These are phyloP conservation scores for Danionella dracula DNA, from an alignment of 2,797 vertebrate species.

Conservation along the genomic window DNA sequence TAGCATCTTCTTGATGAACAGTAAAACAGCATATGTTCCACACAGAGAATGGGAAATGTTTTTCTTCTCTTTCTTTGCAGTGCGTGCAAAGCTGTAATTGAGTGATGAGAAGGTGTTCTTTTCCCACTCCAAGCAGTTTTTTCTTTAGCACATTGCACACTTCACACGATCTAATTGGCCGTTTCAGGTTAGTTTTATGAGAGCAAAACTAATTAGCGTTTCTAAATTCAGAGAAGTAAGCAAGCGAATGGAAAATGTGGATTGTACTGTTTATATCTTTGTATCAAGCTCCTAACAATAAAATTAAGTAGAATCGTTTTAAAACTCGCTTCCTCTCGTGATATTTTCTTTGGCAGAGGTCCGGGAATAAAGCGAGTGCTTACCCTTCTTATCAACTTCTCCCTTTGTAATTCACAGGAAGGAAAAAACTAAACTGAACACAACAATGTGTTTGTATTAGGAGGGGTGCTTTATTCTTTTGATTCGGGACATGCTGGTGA, in stretches of 20 bases:
- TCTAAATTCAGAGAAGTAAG: slow-evolving; percentile 70
- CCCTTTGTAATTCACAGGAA: slow-evolving; percentile 62
- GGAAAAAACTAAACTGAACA: slow-evolving; percentile 47
- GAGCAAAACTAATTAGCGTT: slow-evolving; percentile 82
- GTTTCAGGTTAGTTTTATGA: slow-evolving; percentile 78
- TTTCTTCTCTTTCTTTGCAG: slow-evolving; percentile 25
- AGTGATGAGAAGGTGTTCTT: slow-evolving; percentile 53
- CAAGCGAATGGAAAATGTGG: slow-evolving; percentile 51
- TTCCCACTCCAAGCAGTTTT: slow-evolving; percentile 57
- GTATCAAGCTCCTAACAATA: slow-evolving; percentile 69
- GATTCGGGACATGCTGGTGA: slow-evolving; percentile 77
- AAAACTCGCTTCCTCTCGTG: slow-evolving; percentile 53
- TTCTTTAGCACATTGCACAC: slow-evolving; percentile 63
- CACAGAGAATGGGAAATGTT: slow-evolving; percentile 35
- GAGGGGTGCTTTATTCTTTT: slow-evolving; percentile 68
- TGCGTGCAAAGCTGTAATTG: slow-evolving; percentile 58
- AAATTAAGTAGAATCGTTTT: slow-evolving; percentile 71
- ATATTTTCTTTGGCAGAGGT: slow-evolving; percentile 64
- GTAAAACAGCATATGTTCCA: slow-evolving; percentile 34
- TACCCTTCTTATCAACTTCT: slow-evolving; percentile 52
- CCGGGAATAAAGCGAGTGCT: slow-evolving; percentile 45
- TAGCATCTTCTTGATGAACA: slow-evolving; percentile 13
- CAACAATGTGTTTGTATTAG: slow-evolving; percentile 66
- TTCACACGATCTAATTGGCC: slow-evolving; percentile 78
- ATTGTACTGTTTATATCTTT: slow-evolving; percentile 75